Conservation (phyloP, 1,140 invertebrate genomes). For the Brachionus koreanus region DNA sequence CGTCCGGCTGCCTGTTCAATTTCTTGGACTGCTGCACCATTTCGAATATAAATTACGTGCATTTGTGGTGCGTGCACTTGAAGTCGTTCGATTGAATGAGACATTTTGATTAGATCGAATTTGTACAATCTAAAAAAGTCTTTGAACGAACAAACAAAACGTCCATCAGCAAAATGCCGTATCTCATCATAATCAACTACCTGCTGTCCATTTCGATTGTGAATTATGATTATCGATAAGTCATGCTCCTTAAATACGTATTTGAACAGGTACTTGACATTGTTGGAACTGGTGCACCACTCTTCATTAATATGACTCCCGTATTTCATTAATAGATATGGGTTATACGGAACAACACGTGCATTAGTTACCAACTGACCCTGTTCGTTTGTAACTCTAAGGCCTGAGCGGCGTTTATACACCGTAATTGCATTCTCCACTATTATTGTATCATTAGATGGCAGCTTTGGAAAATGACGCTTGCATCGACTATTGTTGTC, state of each 20-base stretch:
- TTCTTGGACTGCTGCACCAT: background rate
- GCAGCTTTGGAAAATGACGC: too few species aligned
- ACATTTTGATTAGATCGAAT: background rate
- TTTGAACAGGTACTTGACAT: slow-evolving; percentile 52
- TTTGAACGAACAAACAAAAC: background rate
- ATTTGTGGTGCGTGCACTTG: background rate
- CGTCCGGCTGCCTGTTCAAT: background rate
- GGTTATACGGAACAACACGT: slow-evolving; percentile 45
- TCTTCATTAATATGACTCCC: slow-evolving; percentile 47
- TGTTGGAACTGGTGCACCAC: slow-evolving; percentile 44
- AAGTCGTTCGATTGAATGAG: background rate
- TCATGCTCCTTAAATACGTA: slow-evolving; percentile 53
- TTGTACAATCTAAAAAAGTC: background rate
- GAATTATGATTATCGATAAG: background rate
- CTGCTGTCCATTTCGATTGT: background rate
- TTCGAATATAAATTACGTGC: background rate
- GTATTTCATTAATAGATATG: slow-evolving; percentile 43
- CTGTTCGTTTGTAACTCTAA: background rate
- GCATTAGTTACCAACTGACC: slow-evolving; percentile 15
- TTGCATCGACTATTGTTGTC: too few species aligned
- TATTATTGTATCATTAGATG: too few species aligned
- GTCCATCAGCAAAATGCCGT: background rate
- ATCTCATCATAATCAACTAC: background rate
- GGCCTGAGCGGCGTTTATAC: slow-evolving; percentile 34
- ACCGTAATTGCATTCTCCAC: slow-evolving; percentile 45